These are phyloP conservation scores for Anarrhichthys ocellatus DNA, from an alignment of 2,113 vertebrate species.

Conservation along the genomic window DNA sequence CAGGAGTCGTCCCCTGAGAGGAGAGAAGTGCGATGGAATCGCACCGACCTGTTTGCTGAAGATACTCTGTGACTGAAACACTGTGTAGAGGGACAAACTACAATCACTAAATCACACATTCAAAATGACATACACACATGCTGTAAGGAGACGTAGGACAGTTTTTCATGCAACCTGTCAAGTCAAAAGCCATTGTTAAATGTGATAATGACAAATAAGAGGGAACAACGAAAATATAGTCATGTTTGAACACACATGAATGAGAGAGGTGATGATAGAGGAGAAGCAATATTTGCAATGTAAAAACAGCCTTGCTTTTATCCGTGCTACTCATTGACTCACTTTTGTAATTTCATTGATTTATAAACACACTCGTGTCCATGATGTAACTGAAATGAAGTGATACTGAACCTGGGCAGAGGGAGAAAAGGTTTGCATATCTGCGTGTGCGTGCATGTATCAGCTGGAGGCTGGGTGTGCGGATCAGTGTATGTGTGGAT, in stretches of 20 bases:
- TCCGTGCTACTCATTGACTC: neutral
- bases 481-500: slow-evolving; percentile 61
- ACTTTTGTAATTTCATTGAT: neutral
- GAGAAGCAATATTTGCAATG: neutral
- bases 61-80: slow-evolving; percentile 11
- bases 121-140: slow-evolving; percentile 22
- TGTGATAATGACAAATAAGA: neutral
- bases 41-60: slow-evolving; percentile 30
- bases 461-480: slow-evolving; percentile 9
- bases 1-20: slow-evolving; percentile 57
- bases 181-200: neutral
- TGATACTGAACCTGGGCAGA: slow-evolving; percentile 7
- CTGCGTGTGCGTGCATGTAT: slow-evolving; percentile 19
- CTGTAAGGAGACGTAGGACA: neutral
- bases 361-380: neutral
- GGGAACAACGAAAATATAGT: neutral
- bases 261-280: neutral
- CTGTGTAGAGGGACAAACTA: slow-evolving; percentile 16
- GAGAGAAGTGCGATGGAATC: slow-evolving; percentile 33
- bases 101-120: slow-evolving; percentile 14
- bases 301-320: neutral
- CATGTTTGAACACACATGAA: neutral
- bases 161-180: neutral
- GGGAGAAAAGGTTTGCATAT: neutral
- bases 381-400: neutral